Evolutionary conservation across 2,113 vertebrate species (phyloP).

Genomic region (Callionymus lyra): DNA sequence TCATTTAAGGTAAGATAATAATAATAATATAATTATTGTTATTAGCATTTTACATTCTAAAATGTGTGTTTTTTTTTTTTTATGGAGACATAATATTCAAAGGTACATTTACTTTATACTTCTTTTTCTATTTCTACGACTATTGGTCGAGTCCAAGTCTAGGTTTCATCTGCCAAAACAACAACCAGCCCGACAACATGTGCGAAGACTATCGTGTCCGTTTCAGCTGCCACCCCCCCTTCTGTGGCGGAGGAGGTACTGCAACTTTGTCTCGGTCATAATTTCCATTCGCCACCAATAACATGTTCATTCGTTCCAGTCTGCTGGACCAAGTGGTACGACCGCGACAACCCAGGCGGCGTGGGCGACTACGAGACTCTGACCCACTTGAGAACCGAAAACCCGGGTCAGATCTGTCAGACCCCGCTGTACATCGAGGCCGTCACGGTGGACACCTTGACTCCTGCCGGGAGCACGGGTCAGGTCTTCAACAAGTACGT

Average conservation of each 20-base stretch:
- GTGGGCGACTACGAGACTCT: constrained; percentile 28
- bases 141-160: constrained; percentile 11
- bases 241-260: constrained; percentile 17
- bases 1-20: too few relatives aligned
- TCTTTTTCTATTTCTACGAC: too few relatives aligned
- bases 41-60: too few relatives aligned
- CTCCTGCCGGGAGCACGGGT: constrained; percentile 14
- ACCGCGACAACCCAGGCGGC: constrained; percentile 16
- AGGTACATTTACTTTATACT: too few relatives aligned
- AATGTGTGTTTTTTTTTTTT: too few relatives aligned
- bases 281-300: too few relatives aligned
- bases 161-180: constrained; percentile 34
- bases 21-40: too few relatives aligned
- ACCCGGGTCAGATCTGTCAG: constrained; percentile 20
- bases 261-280: not conserved
- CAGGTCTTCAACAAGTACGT: constrained; percentile 6
- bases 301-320: constrained; percentile 3
- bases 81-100: too few relatives aligned
- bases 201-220: constrained; percentile 40
- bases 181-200: not conserved
- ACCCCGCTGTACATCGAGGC: constrained; percentile 12
- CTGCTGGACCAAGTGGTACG: constrained; percentile 41
- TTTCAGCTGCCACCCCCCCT: constrained; percentile 30
- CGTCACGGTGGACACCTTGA: constrained; percentile 11
- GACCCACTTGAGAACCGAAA: accelerated